Base-by-base conservation (phyloP, 2,113 vertebrate genomes). In the Megaceryle torquata region DNA sequence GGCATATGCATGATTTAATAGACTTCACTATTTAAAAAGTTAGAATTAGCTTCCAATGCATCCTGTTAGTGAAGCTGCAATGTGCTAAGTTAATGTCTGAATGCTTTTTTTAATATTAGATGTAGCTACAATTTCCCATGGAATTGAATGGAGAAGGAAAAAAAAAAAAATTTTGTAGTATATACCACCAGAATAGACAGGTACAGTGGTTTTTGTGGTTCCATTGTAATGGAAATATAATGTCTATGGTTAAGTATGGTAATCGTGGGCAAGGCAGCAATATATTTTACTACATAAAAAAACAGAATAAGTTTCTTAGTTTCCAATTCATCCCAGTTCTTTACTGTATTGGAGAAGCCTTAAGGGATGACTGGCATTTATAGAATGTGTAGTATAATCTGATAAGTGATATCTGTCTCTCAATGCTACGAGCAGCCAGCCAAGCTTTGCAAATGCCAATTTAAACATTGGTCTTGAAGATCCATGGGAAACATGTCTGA, bases 51-150 rank as follows among this genome's bases (percentile, higher is more conserved):
- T 93, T 86, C 51, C 65, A 90, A 1, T 39, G 56, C 33, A 64
- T 72, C 44, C 48, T 48, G 11, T 86, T 56, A 91, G 51, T 0
- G 14, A 75, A 65, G 41, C 28, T 87, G 50, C 53, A 82, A 20
- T 51, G 41, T 43, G 17, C 60, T 50, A 68, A 86, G 25, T 28
- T 69, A 68, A 86, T 6, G 33, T 20, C 44, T 5, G 13, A 70
- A 95, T 53, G 69, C 22, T 89, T 77, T 92, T 89, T 91, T 93
- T 7, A 94, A 88, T 84, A 78, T 21, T 29, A 46, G 57, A 46
- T 59, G 67, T 72, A 61, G 26, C 72, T 92, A 43, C 56, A 71
- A 4, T 71, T 92, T 51, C 24, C 43, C 43, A 64, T 24, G 7
- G 64, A 84, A 89, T 33, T 56, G 65, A 93, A 82, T 8, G 11